Evolutionary conservation across 2,797 vertebrate species (phyloP), one percentile per base, ranked within the genome.

Genomic region (Gadopsis bispinosus): DNA sequence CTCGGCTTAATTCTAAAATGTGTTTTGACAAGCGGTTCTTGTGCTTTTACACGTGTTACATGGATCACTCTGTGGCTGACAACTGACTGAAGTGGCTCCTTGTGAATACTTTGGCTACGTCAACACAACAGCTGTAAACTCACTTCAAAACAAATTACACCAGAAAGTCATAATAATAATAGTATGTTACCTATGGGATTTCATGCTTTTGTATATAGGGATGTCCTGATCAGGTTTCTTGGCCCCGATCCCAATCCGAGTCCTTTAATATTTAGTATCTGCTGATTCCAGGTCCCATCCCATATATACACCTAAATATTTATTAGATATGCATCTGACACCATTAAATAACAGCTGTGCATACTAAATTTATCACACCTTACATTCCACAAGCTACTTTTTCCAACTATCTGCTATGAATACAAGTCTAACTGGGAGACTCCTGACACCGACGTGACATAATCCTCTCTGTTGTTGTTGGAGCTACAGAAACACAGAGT

Each of bases 41-140:
- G 58, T 35, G 7, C 71, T 63, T 73, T 66, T 53, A 65, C 37
- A 60, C 31, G 68, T 63, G 71, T 70, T 68, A 58, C 19, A 43
- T 43, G 16, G 22, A 60, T 68, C 37, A 22, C 56, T 22, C 39
- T 31, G 72, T 7, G 33, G 64, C 8, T 3, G 39, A 43, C 26
- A 37, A 33, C 59, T 2, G 41, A 48, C 59, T 62, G 13, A 17
- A 17, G 48, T 7, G 26, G 58, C 51, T 51, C 4, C 17, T 26
- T 29, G 56, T 58, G 26, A 39, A 50, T 17, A n/a, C 47, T 35
- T 48, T 7, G 59, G 60, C 19, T 22, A 65, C 29, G 55, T 58
- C 33, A 17, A 26, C 45, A 58, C 56, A 35, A 35, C 77, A 63
- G 47, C 64, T 41, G 50, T 55, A 61, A 22, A 54, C n/a, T 48